These are phyloP conservation scores for Dynastes tityus DNA, from an alignment of 2,888 invertebrate genomes.

Conservation along the genomic window DNA sequence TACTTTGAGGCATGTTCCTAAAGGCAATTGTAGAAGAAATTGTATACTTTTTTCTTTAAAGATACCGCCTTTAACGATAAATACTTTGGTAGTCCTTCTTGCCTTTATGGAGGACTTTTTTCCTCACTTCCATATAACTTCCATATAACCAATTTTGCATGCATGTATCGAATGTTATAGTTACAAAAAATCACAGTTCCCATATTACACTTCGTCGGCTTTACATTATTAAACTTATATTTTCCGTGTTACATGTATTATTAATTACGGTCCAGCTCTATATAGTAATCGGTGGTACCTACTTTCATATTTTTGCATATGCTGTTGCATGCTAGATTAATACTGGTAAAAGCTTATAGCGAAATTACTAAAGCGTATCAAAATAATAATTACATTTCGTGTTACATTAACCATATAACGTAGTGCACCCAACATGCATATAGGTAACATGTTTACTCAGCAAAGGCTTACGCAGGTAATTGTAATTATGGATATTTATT, in stretches of 20 bases:
- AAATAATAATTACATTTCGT: conserved; percentile 5
- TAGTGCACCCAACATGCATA: neutral
- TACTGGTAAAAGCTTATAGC: neutral
- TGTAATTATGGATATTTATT: too few relatives aligned
- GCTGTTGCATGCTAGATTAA: neutral
- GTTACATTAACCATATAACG: neutral
- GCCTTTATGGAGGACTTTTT: too few relatives aligned
- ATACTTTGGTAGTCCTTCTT: too few relatives aligned
- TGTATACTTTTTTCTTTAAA: too few relatives aligned
- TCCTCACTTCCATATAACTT: too few relatives aligned
- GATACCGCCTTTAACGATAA: too few relatives aligned
- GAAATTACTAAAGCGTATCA: conserved; percentile 6
- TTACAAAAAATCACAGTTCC: neutral
- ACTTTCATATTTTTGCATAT: conserved; percentile 10
- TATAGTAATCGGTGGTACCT: neutral
- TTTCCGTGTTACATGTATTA: neutral
- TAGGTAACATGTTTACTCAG: too few relatives aligned
- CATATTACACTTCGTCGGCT: neutral
- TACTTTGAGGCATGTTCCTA: too few relatives aligned
- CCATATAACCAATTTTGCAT: too few relatives aligned
- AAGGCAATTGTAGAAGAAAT: too few relatives aligned
- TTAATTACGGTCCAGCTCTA: neutral
- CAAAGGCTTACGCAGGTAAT: too few relatives aligned
- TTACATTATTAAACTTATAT: neutral
- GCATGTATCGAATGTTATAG: too few relatives aligned